Base-by-base conservation (phyloP, 2,888 invertebrate species). In the Cheilosia grossa region DNA sequence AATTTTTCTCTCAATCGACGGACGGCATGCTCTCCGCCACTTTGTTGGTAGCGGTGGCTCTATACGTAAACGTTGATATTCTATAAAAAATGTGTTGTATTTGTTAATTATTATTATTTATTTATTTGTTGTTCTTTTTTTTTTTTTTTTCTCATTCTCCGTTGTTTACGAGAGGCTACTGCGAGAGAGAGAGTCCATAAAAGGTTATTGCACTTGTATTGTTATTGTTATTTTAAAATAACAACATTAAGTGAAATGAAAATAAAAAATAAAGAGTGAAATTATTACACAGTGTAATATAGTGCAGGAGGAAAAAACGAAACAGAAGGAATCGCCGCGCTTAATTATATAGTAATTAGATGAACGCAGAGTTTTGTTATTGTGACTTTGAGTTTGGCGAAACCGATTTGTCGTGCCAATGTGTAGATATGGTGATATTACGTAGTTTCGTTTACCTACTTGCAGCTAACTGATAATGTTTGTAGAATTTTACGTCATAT, bases 121-220 rank as follows among this genome's bases (percentile, higher is more conserved):
- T 24, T 37, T 49, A 24, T 53, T 15, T 15, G 21, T 64, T n/a
- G n/a, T n/a, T n/a, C n/a, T n/a, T n/a, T 19, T 49, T 5, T 19
- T 15, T 47, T 15, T 33, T 49, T 13, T 58, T 33, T n/a, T 37
- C 6, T 58, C 47, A 17, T 30, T 58, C n/a, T 42, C 27, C n/a
- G 21, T 42, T 17, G 64, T 24, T 19, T n/a, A 67, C 21, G 64
- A 40, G 70, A 78, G 61, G 37, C 37, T 61, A 2, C 15, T 17
- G 19, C 15, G 67, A 42, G 67, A 44, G 69, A 70, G 82, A 54
- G 82, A 78, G 72, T 80, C 59, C 72, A 80, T 63, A 61, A 77
- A 80, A 85, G 85, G 85, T 85, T 77, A 81, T 67, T 85, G 85
- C 85, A 81, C 85, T 85, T 75, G 75, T 85, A 70, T 80, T 85